Base-by-base conservation (phyloP, 2,888 invertebrate species). In the Rhorus exstirpatorius region DNA sequence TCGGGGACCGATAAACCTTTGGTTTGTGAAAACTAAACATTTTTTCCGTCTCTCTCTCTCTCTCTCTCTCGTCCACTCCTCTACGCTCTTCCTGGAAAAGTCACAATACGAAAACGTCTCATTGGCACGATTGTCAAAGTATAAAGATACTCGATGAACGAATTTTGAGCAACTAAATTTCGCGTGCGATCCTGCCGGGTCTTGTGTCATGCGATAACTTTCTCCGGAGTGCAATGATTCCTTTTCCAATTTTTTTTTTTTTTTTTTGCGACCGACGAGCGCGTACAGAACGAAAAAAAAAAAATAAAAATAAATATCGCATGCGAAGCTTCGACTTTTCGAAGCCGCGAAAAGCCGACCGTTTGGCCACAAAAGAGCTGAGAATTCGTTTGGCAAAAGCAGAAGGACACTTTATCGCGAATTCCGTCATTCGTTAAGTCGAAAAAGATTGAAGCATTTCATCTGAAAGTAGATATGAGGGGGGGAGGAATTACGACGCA, bases 21-120 rank as follows among this genome's bases (percentile, higher is more conserved):
- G 97, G 97, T 93, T 96, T 97, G 93, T 97, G 97, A 93, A 97
- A 97, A 93, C 96, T 96, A 94, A 97, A 97, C 97, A 97, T 97
- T 8, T 35, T 35, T 49, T 60, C 60, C 21, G 17, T 44, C 46
- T 68, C 76, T 76, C 31, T 31, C 31, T 31, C 31, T 2, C 6
- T 31, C 6, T 31, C 31, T 3, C 31, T 31, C 6, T 31, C 31
- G n/a, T 31, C 31, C 31, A 3, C 31, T 3, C 31, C 6, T 31
- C 6, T 31, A 31, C 31, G 2, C 31, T 31, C 31, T 35, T 17
- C 31, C 58, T 53, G 53, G 7, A 58, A 49, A 21, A 24, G n/a
- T 41, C 4, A 38, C 8, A 38, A 38, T 10, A 8, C 8, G 3
- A 3, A 38, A 31, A 31, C 6, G 2, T 3, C 31, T 3, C 55